phyloP scores from a whole-genome alignment of 2,888 invertebrate genomes.

The Nymphalis c-album region DNA sequence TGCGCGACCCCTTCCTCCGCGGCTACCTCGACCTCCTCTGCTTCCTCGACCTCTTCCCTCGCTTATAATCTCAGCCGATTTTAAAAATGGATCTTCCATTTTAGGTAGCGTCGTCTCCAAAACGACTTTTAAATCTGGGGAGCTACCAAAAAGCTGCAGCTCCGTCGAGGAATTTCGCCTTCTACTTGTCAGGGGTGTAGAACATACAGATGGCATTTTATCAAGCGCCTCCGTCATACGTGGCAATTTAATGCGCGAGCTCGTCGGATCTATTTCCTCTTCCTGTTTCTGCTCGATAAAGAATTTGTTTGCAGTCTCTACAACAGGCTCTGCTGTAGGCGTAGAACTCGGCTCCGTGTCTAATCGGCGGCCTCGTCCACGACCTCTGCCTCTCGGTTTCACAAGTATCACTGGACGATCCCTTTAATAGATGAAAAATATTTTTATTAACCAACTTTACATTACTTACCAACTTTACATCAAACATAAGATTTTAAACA shows the following conservation, averaged over 20 bases:
- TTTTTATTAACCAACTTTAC: not conserved
- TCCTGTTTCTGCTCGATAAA: constrained; percentile 44
- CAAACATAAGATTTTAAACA: not conserved
- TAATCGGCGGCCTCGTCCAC: constrained; percentile 62
- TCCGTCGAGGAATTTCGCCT: constrained; percentile 51
- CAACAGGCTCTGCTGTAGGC: constrained; percentile 44
- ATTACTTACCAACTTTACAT: no score
- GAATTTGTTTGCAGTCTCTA: constrained; percentile 46
- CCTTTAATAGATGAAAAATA: constrained; percentile 46
- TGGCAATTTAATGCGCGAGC: constrained; percentile 73
- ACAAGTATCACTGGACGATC: constrained; percentile 66
- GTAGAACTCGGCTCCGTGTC: constrained; percentile 44
- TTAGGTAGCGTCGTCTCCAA: constrained; percentile 47
- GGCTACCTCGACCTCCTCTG: constrained; percentile 43
- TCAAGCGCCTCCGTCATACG: constrained; percentile 75
- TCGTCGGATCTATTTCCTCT: constrained; percentile 66
- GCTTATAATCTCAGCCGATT: constrained; percentile 54
- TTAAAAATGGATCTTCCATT: constrained; percentile 54
- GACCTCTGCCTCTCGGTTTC: constrained; percentile 66
- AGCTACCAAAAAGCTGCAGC: constrained; percentile 48
- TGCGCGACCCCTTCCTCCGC: constrained; percentile 62
- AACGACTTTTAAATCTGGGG: constrained; percentile 51
- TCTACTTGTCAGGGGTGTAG: constrained; percentile 65
- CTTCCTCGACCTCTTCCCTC: constrained; percentile 40
- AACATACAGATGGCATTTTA: constrained; percentile 62